Base-by-base conservation (phyloP, 92 coral and sea anemone genomes). In the Heliopora coerulea region DNA sequence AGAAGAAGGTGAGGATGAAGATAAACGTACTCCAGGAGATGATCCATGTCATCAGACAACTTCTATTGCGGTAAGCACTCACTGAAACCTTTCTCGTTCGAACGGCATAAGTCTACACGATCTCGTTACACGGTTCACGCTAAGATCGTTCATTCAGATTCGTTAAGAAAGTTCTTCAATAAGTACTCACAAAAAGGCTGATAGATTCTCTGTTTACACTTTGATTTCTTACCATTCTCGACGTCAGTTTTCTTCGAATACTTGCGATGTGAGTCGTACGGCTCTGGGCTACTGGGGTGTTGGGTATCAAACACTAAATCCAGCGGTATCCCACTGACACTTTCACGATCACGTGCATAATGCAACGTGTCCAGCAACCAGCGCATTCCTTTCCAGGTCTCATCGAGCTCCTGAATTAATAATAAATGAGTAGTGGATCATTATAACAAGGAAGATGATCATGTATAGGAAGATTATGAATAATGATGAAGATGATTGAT, bases 371-470 rank as follows among this genome's bases (percentile, higher is more conserved):
- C 98, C 18, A 93, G 86, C 49, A 93, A 85, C 98, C 98, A 93
- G 17, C 98, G 89, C 98, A 93, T 93, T 49, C 98, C 98, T 78
- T 93, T 91, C 98, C 98, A 93, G 33, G 98, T 90, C 54, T 93
- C 95, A 80, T 93, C 96, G 62, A 92, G 80, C 57, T 92, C 97
- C 97, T 92, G 72, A 7, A 30, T 46, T 8, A 54, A 14, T 40
- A 72, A 48, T 19, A 27, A 56, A 18, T 6, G 15, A 37, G 23
- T 46, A 8, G 15, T 15, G 4, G 42, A 50, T 50, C 4, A 50
- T 50, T 5, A 50, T 50, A 50, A 17, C 17, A 50, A 23, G 20
- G 58, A n/a, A 5, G 58, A 50, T 50, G 58, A 50, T 17, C 11
- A 37, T 37, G n/a, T n/a, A n/a, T n/a, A n/a, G n/a, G 7, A 61